Evolutionary conservation across 2,797 vertebrate genomes (phyloP).

Genomic region (Enteromius mattozi): DNA sequence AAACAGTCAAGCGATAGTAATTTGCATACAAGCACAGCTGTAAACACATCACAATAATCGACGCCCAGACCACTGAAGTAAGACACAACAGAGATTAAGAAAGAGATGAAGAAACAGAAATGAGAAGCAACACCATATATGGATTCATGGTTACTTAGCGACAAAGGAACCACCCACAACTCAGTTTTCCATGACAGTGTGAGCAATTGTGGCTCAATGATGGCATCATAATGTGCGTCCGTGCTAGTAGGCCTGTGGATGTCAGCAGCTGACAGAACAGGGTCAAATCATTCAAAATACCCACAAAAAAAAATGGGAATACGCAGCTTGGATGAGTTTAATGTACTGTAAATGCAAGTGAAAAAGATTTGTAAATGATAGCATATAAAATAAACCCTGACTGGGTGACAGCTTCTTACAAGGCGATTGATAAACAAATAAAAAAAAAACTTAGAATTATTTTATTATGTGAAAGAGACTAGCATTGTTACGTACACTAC

Average conservation of each 20-base stretch:
- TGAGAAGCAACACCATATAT: constrained; percentile 70
- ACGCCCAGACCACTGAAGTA: constrained; percentile 54
- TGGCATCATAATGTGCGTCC: constrained; percentile 57
- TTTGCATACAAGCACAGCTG: background rate
- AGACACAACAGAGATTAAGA: constrained; percentile 29
- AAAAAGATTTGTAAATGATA: background rate
- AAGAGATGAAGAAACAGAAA: constrained; percentile 35
- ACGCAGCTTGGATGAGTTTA: background rate
- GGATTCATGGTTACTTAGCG: constrained; percentile 76
- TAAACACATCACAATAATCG: background rate
- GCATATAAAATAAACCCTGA: too few species aligned
- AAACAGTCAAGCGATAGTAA: constrained; percentile 8
- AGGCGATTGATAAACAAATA: background rate
- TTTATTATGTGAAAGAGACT: background rate
- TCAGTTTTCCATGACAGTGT: constrained; percentile 84
- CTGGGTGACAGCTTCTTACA: background rate
- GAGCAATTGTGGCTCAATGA: constrained; percentile 67
- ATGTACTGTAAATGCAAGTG: background rate
- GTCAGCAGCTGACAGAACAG: constrained; percentile 15
- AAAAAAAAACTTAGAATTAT: background rate
- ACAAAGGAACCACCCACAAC: constrained; percentile 76
- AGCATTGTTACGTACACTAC: background rate
- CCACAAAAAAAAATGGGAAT: background rate
- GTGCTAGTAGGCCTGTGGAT: constrained; percentile 44
- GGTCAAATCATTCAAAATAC: background rate